phyloP scores from a whole-genome alignment of 1,140 invertebrate genomes.

The Drosophila pallidifrons region DNA sequence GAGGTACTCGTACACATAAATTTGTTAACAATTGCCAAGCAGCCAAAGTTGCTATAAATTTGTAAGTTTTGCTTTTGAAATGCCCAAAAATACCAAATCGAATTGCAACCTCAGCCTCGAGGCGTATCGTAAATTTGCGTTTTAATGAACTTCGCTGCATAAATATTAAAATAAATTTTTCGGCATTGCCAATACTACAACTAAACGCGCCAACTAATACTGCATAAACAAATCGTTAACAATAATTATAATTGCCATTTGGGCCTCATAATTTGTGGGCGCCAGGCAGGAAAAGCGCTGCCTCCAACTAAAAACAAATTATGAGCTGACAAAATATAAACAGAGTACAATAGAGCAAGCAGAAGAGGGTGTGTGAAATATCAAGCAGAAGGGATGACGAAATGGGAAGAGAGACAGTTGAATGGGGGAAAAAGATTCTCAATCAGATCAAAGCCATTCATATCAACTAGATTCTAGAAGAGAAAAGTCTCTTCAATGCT shows the following conservation, averaged over 20 bases:
- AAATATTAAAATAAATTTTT: constrained; percentile 81
- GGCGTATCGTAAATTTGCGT: constrained; percentile 63
- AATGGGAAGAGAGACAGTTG: background rate
- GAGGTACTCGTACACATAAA: constrained; percentile 49
- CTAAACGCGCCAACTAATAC: constrained; percentile 73
- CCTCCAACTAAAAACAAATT: constrained; percentile 59
- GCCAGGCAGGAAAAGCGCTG: constrained; percentile 69
- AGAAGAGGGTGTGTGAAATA: constrained; percentile 7
- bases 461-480: background rate
- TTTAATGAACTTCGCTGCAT: constrained; percentile 80
- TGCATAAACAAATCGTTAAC: constrained; percentile 78
- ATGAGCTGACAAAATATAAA: constrained; percentile 77
- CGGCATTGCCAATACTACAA: constrained; percentile 63
- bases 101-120: constrained; percentile 66
- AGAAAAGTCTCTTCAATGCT: too few species aligned
- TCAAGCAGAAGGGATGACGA: background rate
- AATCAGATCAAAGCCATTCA: background rate
- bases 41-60: constrained; percentile 75
- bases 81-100: constrained; percentile 32
- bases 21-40: constrained; percentile 72
- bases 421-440: background rate
- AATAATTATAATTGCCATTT: constrained; percentile 83
- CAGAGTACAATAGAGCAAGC: constrained; percentile 33
- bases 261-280: constrained; percentile 71
- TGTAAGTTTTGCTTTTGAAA: constrained; percentile 58